Percentiles rank a stretch among this genome's conserved stretches.
Evolutionary conservation across 2,797 vertebrate species (phyloP).

Genomic region (Propithecus perrieri): DNA sequence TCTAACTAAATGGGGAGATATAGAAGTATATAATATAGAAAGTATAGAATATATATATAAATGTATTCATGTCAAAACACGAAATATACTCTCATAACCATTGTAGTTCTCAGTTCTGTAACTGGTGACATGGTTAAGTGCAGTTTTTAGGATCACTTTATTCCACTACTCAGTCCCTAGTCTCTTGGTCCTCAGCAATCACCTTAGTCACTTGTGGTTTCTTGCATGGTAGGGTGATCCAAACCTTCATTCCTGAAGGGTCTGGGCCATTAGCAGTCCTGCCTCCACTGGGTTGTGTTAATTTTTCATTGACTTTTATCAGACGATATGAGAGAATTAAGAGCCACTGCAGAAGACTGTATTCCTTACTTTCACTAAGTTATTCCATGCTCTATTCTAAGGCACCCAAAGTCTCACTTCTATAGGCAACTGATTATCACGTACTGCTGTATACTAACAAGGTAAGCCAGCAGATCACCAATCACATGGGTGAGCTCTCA

Average conservation of each 20-base stretch:
- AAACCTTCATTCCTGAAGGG: neutral
- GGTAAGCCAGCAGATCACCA: neutral
- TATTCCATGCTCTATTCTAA: neutral
- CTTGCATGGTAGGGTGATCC: neutral
- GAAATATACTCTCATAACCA: neutral
- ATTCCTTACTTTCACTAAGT: neutral
- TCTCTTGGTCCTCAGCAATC: neutral
- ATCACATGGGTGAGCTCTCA: neutral
- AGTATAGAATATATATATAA: neutral
- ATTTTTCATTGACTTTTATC: neutral
- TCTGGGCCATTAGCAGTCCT: neutral
- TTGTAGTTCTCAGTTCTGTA: neutral
- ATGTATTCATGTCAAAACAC: neutral
- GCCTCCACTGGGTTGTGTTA: neutral
- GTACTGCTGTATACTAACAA: fast-evolving
- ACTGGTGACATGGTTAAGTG: neutral
- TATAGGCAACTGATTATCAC: neutral
- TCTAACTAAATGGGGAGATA: neutral
- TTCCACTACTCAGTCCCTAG: neutral
- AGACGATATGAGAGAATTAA: neutral
- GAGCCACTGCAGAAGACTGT: neutral
- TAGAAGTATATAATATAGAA: neutral
- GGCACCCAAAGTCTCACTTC: neutral
- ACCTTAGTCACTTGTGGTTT: neutral
- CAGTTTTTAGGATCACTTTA: neutral